Percentiles rank a stretch among this genome's conserved stretches.
Evolutionary conservation across 2,797 vertebrate genomes (phyloP).

Genomic region (Mus caroli): DNA sequence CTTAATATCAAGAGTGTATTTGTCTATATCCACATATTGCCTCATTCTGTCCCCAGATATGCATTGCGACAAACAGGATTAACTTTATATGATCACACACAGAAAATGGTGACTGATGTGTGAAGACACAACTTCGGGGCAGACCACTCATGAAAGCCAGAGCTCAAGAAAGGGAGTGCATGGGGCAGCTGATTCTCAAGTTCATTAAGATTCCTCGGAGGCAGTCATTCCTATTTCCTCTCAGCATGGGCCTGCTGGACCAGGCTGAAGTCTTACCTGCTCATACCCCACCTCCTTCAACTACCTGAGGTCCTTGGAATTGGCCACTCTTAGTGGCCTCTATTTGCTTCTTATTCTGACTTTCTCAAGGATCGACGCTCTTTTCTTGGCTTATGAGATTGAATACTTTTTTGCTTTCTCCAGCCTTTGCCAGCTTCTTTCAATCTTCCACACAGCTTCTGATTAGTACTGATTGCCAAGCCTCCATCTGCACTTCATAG

Average conservation of each 20-base stretch:
- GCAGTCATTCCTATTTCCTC: neutral
- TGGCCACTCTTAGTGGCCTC: no score
- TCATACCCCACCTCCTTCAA: neutral
- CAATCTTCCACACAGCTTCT: neutral
- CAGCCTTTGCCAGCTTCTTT: neutral
- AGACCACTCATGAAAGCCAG: neutral
- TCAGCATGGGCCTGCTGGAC: accelerated
- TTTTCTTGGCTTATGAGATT: neutral
- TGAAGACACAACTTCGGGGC: neutral
- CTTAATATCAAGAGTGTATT: neutral
- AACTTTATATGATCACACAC: neutral
- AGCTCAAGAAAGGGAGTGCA: neutral
- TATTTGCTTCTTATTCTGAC: neutral
- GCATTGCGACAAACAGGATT: neutral
- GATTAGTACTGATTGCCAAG: neutral
- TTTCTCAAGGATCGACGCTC: neutral
- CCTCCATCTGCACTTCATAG: neutral
- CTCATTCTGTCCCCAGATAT: neutral
- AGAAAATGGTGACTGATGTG: neutral
- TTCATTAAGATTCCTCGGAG: neutral
- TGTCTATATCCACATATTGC: neutral
- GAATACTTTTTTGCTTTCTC: neutral
- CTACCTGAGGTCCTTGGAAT: neutral
- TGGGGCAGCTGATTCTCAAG: neutral
- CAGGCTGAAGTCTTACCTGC: neutral